Evolutionary conservation across 2,888 invertebrate species (phyloP).

Genomic region (Busseola fusca): DNA sequence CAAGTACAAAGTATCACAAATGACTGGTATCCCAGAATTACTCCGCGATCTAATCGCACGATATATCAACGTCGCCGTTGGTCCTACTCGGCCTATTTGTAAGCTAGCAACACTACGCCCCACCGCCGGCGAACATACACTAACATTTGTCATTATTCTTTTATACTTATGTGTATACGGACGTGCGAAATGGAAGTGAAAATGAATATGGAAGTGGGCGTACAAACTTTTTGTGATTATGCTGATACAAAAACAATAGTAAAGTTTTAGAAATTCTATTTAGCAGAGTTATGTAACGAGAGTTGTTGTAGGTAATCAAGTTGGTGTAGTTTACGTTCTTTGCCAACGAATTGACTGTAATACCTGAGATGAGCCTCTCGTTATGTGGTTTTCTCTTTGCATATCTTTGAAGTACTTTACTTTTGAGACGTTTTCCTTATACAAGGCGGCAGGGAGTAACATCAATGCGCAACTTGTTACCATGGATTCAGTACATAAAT

Average conservation of each 20-base stretch:
- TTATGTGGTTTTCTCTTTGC: neutral
- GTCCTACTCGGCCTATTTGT: conserved; percentile 67
- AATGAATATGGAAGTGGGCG: conserved; percentile 42
- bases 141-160: conserved; percentile 71
- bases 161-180: conserved; percentile 65
- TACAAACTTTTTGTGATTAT: conserved; percentile 25
- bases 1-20: conserved; percentile 56
- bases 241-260: conserved; percentile 34
- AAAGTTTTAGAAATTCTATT: conserved; percentile 25
- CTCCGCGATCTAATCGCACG: conserved; percentile 65
- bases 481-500: neutral
- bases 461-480: neutral
- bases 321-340: conserved; percentile 16
- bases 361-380: neutral
- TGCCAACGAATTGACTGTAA: conserved; percentile 28
- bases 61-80: conserved; percentile 71
- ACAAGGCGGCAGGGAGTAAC: neutral
- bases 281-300: conserved; percentile 8
- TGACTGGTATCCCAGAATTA: conserved; percentile 55
- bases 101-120: conserved; percentile 54
- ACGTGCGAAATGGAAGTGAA: conserved; percentile 52
- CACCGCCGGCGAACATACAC: conserved; percentile 42
- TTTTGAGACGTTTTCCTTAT: neutral
- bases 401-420: neutral
- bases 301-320: conserved; percentile 27